These are phyloP conservation scores for Lacerta agilis DNA, from an alignment of 2,797 vertebrate genomes.

Conservation along the genomic window DNA sequence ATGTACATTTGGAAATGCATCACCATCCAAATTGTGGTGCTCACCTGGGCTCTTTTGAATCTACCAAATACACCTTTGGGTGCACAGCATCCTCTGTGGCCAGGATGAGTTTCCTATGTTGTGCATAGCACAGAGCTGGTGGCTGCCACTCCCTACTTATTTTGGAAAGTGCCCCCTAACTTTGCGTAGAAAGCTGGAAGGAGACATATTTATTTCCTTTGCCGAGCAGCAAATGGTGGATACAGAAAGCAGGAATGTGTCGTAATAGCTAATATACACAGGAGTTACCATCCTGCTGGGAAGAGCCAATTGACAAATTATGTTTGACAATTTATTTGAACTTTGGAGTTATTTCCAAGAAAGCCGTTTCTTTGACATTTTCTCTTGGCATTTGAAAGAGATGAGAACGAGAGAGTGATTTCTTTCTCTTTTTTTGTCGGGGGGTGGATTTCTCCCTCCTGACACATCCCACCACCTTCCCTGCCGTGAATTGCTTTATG, in stretches of 20 bases:
- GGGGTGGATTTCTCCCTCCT: neutral
- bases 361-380: constrained; percentile 79
- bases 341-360: constrained; percentile 72
- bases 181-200: neutral
- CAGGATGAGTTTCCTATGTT: neutral
- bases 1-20: neutral
- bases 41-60: neutral
- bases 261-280: neutral
- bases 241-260: neutral
- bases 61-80: neutral
- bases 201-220: neutral
- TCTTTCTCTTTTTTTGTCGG: constrained; percentile 23
- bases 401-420: constrained; percentile 16
- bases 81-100: neutral
- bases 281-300: neutral
- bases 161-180: neutral
- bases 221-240: neutral
- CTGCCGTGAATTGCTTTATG: constrained; percentile 11
- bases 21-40: neutral
- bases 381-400: constrained; percentile 77
- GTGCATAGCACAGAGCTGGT: neutral
- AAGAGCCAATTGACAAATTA: constrained; percentile 23
- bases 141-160: neutral
- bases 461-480: neutral
- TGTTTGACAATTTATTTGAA: constrained; percentile 69